phyloP scores from a whole-genome alignment of 2,113 vertebrate genomes.

The Conger conger region DNA sequence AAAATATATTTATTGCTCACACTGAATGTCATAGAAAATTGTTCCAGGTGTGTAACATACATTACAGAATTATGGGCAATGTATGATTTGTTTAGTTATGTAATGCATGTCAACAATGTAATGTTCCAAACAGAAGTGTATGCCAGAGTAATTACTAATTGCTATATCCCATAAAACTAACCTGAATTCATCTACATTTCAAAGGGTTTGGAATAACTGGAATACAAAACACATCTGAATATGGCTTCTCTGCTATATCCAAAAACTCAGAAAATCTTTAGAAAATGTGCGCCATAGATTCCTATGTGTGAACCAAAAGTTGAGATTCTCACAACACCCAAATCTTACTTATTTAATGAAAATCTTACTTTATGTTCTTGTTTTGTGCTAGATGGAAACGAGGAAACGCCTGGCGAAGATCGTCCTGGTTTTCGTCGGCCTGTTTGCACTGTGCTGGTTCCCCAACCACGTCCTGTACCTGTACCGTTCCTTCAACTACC shows the following conservation, averaged over 20 bases:
- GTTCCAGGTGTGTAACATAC: background rate
- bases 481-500: constrained; percentile 90
- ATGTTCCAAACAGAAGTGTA: no score
- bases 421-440: constrained; percentile 87
- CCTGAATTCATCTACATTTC: no score
- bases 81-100: background rate
- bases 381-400: constrained; percentile 82
- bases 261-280: background rate
- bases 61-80: background rate
- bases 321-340: no score
- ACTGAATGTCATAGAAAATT: background rate
- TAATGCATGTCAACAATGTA: no score
- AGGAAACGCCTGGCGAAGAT: constrained; percentile 92
- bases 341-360: background rate
- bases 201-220: background rate
- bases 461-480: constrained; percentile 90
- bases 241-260: background rate
- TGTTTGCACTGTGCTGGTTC: constrained; percentile 89
- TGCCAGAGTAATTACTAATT: no score
- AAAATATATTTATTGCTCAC: no score
- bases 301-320: background rate
- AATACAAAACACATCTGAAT: background rate
- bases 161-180: no score
- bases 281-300: background rate
- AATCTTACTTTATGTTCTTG: background rate